A percentile compares a stretch with the other conserved stretches of the same genome.
Evolutionary conservation across 2,888 invertebrate genomes (phyloP).

Genomic region (Phania funesta): DNA sequence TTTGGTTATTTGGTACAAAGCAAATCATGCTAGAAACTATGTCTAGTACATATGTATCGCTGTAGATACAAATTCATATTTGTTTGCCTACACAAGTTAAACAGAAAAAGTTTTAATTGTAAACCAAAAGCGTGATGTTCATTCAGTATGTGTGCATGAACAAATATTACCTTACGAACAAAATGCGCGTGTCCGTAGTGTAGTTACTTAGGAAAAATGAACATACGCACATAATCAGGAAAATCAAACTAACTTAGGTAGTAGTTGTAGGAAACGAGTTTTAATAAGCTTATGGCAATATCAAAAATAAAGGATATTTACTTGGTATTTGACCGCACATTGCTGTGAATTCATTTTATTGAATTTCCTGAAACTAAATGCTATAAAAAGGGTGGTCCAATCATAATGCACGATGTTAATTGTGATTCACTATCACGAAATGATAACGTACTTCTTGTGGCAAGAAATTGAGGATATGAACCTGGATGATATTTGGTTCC

Average conservation of each 20-base stretch:
- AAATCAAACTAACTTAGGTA: conserved; percentile 60
- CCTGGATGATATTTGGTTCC: no score
- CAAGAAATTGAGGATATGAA: no score
- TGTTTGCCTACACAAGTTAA: conserved; percentile 4
- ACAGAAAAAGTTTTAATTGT: conserved; percentile 63
- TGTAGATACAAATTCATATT: background rate
- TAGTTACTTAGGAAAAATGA: conserved; percentile 29
- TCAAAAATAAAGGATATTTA: background rate
- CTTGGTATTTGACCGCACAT: background rate
- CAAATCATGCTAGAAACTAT: conserved; percentile 19
- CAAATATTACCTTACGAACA: conserved; percentile 13
- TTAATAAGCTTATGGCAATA: conserved; percentile 58
- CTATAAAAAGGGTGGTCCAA: no score
- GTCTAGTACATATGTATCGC: background rate
- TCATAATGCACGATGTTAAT: no score
- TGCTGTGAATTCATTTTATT: background rate
- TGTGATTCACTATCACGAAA: no score
- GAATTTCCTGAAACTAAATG: no score
- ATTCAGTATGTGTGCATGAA: background rate
- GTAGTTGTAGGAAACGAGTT: conserved; percentile 40
- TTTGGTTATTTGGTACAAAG: conserved; percentile 19
- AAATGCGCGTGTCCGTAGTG: conserved; percentile 47
- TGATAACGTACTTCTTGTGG: no score
- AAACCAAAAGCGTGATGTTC: conserved; percentile 54
- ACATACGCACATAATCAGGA: conserved; percentile 59